These are phyloP conservation scores for Agonopterix subpropinquella DNA, from an alignment of 2,888 invertebrate genomes.

Conservation along the genomic window DNA sequence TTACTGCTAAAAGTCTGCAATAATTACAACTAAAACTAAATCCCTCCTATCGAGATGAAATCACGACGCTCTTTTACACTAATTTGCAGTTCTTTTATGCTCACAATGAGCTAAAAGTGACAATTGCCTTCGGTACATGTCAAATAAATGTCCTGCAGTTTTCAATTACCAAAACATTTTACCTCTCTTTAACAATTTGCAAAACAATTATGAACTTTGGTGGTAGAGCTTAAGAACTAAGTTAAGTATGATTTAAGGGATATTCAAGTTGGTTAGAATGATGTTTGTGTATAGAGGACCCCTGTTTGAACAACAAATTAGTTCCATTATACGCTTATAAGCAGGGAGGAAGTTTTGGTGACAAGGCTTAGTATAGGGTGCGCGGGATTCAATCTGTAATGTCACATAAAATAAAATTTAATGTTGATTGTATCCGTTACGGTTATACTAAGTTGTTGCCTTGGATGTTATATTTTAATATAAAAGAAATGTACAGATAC, in stretches of 20 bases:
- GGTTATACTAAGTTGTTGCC: no score
- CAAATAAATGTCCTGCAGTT: constrained; percentile 58
- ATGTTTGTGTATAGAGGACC: constrained; percentile 61
- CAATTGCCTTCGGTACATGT: constrained; percentile 60
- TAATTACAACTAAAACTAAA: constrained; percentile 1
- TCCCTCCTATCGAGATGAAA: constrained; percentile 7
- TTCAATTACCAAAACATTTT: constrained; percentile 23
- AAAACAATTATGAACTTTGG: constrained; percentile 14
- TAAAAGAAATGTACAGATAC: no score
- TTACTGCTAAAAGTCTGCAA: background rate
- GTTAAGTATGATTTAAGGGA: background rate
- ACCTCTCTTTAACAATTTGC: background rate
- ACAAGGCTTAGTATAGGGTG: constrained; percentile 29
- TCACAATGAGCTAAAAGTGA: constrained; percentile 37
- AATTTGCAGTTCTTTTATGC: constrained; percentile 30
- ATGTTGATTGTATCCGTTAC: no score
- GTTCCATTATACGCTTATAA: constrained; percentile 70
- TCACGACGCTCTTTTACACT: constrained; percentile 23
- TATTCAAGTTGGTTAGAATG: constrained; percentile 25
- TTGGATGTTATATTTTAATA: no score
- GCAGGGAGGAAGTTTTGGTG: constrained; percentile 48
- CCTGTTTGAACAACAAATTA: constrained; percentile 74
- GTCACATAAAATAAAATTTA: no score
- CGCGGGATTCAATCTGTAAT: background rate
- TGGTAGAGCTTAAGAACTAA: constrained; percentile 14